Base-by-base conservation (phyloP, 2,888 invertebrate species). In the Brachyptera putata region DNA sequence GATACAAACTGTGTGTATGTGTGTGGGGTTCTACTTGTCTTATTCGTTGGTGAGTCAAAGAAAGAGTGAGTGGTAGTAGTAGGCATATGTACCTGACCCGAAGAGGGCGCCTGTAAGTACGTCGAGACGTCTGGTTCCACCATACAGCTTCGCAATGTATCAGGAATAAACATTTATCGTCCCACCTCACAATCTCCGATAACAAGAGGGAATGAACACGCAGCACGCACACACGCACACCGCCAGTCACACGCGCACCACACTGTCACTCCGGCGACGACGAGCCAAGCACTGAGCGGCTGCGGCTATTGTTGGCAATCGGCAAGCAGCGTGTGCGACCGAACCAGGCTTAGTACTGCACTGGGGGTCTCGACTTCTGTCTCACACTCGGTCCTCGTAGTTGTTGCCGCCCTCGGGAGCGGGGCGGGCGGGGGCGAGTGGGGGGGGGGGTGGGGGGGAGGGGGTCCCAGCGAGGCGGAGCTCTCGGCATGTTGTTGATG, bases 131-230 rank as follows among this genome's bases (percentile, higher is more conserved):
- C 91, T 79, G 86, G 86, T 86, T 91, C 91, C 86, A 91, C 91
- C 91, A 91, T 91, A 85, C 91, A 91, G 89, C 90, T 90, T 83
- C 91, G 87, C 81, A 91, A 83, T 73, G 90, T 87, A 80, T 91
- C 91, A 80, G 91, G 91, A 84, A 91, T 91, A 83, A 91, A 91
- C 91, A 91, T 91, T 79, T n/a, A n/a, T n/a, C n/a, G n/a, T n/a
- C 79, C 80, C 77, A 75, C 73, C 70, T 72, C 75, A 73, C 75
- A 70, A 37, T 14, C 57, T 34, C 56, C 49, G 62, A 43, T 61
- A 59, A 37, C 61, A 62, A 36, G 61, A n/a, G 39, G 3, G 43
- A 43, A 11, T 5, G 30, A 11, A 7, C 3, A n/a, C 1, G 5
- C 46, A 22, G 46, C 5, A 11, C 46, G 4, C 18, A 9, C 21